Percentiles rank a stretch among this genome's conserved stretches.
Conservation (phyloP, 2,888 invertebrate genomes). For the Steinernema scapterisci region DNA sequence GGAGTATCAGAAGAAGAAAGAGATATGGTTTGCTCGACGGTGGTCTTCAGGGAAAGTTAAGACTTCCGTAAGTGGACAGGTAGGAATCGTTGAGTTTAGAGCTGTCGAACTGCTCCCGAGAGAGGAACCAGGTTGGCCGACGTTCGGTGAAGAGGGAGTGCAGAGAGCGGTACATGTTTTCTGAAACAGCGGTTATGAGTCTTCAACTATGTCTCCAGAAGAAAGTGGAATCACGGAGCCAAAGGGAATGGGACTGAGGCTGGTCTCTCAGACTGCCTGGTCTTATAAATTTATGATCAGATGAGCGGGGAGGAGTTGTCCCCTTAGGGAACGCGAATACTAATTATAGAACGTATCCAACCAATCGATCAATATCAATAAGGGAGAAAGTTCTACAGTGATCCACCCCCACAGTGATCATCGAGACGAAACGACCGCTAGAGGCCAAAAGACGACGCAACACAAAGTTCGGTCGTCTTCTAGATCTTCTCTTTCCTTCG, state of each 20-base stretch:
- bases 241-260: neutral
- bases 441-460: neutral
- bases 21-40: neutral
- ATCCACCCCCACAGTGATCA: neutral
- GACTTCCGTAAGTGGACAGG: conserved; percentile 17
- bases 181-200: neutral
- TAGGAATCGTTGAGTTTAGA: conserved; percentile 16
- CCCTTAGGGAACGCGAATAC: neutral
- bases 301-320: neutral
- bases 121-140: neutral
- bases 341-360: neutral
- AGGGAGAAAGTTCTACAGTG: neutral
- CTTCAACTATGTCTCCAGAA: neutral
- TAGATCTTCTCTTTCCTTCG: too few species aligned
- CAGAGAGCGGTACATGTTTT: neutral
- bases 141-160: conserved; percentile 13
- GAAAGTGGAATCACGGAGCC: neutral
- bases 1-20: neutral
- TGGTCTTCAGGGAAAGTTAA: neutral
- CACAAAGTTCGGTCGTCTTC: neutral
- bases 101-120: neutral
- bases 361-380: neutral
- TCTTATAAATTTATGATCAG: neutral
- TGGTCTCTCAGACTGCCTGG: neutral
- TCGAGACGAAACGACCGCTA: neutral